A percentile compares a stretch with the other conserved stretches of the same genome.
These are phyloP conservation scores for Carassius carassius DNA, from an alignment of 2,113 vertebrate species.

Conservation along the genomic window DNA sequence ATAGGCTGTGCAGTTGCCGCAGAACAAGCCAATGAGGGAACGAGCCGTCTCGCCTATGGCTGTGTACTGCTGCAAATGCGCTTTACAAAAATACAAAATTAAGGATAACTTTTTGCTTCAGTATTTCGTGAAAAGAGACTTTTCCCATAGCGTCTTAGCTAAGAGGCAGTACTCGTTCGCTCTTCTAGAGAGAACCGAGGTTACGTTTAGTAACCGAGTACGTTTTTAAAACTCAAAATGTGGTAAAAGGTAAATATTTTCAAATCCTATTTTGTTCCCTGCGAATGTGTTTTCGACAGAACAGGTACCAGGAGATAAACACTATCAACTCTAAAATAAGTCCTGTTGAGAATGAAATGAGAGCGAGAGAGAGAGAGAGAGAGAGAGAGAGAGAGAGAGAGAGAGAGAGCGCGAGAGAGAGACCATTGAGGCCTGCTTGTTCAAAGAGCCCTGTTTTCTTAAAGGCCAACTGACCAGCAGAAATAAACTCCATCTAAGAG, in stretches of 20 bases:
- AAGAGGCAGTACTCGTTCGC: too few species aligned
- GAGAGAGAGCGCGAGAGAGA: not conserved
- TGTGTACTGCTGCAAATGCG: too few species aligned
- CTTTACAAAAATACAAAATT: too few species aligned
- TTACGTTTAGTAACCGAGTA: too few species aligned
- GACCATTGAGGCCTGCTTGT: slow-evolving; percentile 27
- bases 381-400: not conserved
- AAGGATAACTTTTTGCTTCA: too few species aligned
- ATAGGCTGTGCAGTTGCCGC: too few species aligned
- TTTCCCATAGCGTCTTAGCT: too few species aligned
- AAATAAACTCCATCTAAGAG: slow-evolving; percentile 64
- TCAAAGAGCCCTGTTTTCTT: slow-evolving; percentile 45
- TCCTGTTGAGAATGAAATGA: slow-evolving; percentile 13
- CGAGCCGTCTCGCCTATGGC: too few species aligned
- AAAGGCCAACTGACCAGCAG: slow-evolving; percentile 57
- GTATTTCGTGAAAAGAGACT: too few species aligned
- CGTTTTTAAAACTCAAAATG: too few species aligned
- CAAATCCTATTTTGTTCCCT: not conserved
- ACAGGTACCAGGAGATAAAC: slow-evolving; percentile 14
- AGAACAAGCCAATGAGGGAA: too few species aligned
- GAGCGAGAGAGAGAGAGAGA: not conserved
- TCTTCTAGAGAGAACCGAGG: too few species aligned
- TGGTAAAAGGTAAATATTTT: not conserved
- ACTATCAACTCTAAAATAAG: not conserved
- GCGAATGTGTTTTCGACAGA: not conserved